Base-by-base conservation (phyloP, 2,888 invertebrate genomes). In the Melanotus villosus region DNA sequence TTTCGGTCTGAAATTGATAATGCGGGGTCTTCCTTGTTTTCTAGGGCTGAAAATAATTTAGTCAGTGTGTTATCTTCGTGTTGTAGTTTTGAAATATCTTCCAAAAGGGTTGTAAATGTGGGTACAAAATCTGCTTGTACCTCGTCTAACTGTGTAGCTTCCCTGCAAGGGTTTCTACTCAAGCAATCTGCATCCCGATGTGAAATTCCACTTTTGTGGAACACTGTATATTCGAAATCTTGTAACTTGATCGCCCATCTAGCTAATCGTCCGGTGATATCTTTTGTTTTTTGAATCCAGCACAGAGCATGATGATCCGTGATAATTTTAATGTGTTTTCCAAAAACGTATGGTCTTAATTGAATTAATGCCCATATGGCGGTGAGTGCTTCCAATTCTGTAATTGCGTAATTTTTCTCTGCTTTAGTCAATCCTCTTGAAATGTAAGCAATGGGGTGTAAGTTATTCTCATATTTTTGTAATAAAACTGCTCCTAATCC, bases 351-450 rank as follows among this genome's bases (percentile, higher is more conserved):
- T 1, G 0, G 60, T 26, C 70, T 6, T 4, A 60, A 34, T 2
- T 63, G 38, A 16, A 16, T 26, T 30, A 71, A 21, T 12, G 30
- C 79, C 74, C 78, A 84, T 6, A 78, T 68, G 2, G 6, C 36
- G 5, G 12, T 14, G 1, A 36, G 6, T 1, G 36, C 36, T 36
- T 36, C 36, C 1, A 36, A 6, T 36, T 36, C 36, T 1, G 36
- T 12, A 2, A 36, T 36, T 2, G 7, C 10, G 10, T 34, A 34
- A 34, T 34, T 34, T 34, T 34, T 5, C 10, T 34, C 34, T 2
- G n/a, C 10, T 10, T 36, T 36, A 5, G 36, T 36, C 2, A 36
- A n/a, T 1, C 2, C 3, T 1, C 36, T 1, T 4, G 36, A 36
- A 2, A 36, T 14, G 14, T 12, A 36, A 1, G 36, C 36, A 12